phyloP scores from a whole-genome alignment of 1,140 invertebrate genomes.

The Heliothis virescens region DNA sequence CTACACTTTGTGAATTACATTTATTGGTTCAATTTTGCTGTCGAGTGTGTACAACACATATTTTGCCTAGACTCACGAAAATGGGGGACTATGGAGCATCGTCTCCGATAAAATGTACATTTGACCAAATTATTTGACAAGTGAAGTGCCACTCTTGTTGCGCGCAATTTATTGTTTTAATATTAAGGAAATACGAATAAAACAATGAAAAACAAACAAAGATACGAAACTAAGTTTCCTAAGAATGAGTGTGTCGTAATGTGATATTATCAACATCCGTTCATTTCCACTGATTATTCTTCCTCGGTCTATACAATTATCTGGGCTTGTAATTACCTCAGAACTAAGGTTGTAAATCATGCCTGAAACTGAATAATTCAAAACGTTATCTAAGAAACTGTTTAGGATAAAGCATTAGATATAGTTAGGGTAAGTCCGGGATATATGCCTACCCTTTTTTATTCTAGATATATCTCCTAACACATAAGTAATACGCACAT shows the following conservation, averaged over 20 bases:
- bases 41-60: too few species aligned
- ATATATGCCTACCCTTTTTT: too few species aligned
- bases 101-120: too few species aligned
- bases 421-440: too few species aligned
- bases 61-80: too few species aligned
- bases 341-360: neutral
- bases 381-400: constrained; percentile 2
- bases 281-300: neutral
- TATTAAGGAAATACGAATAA: neutral
- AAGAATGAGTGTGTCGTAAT: constrained; percentile 14
- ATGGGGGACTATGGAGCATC: too few species aligned
- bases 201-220: neutral
- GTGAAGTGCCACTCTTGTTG: too few species aligned
- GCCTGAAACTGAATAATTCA: neutral
- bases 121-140: too few species aligned
- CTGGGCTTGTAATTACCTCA: constrained; percentile 17
- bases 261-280: constrained; percentile 11
- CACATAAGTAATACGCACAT: too few species aligned
- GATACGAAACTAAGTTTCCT: constrained; percentile 6
- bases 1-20: too few species aligned
- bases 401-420: neutral
- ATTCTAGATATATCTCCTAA: too few species aligned
- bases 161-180: neutral
- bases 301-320: constrained; percentile 10
- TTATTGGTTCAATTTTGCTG: too few species aligned